phyloP scores from a whole-genome alignment of 2,888 invertebrate species.

The Leptopterna dolabrata region DNA sequence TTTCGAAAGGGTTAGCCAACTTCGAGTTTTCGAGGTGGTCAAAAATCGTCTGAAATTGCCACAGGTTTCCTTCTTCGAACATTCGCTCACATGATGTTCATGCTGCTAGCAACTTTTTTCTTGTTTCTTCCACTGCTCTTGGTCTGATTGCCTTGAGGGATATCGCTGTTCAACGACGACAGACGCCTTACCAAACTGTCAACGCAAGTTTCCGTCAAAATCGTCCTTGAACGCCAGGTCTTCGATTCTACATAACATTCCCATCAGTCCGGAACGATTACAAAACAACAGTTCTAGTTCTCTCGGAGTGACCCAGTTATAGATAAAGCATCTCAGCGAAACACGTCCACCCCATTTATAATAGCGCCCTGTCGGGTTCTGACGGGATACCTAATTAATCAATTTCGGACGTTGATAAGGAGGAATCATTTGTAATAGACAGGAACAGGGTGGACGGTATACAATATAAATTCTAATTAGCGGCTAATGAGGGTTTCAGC shows the following conservation, averaged over 20 bases:
- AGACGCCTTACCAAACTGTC: not conserved
- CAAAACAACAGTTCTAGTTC: not conserved
- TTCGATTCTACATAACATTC: not conserved
- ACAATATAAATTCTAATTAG: not conserved
- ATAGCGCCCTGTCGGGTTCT: not conserved
- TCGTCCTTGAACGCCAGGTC: not conserved
- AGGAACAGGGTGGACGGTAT: not conserved
- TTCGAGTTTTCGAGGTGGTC: too few relatives aligned
- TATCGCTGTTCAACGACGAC: too few relatives aligned
- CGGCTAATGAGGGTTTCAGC: not conserved
- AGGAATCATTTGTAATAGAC: constrained; percentile 2
- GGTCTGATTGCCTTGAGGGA: too few relatives aligned
- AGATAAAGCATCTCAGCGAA: not conserved
- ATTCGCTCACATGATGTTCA: too few relatives aligned
- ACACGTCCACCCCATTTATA: not conserved
- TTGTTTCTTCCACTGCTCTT: too few relatives aligned
- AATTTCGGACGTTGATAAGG: constrained; percentile 7
- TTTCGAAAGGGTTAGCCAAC: too few relatives aligned
- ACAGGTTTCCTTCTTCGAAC: too few relatives aligned
- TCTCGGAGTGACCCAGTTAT: not conserved
- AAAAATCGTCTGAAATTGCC: too few relatives aligned
- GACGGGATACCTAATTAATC: not conserved
- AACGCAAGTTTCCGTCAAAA: not conserved
- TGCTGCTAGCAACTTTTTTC: too few relatives aligned
- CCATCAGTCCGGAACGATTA: not conserved